phyloP scores from a whole-genome alignment of 2,888 invertebrate species.

The Cosmia trapezina region DNA sequence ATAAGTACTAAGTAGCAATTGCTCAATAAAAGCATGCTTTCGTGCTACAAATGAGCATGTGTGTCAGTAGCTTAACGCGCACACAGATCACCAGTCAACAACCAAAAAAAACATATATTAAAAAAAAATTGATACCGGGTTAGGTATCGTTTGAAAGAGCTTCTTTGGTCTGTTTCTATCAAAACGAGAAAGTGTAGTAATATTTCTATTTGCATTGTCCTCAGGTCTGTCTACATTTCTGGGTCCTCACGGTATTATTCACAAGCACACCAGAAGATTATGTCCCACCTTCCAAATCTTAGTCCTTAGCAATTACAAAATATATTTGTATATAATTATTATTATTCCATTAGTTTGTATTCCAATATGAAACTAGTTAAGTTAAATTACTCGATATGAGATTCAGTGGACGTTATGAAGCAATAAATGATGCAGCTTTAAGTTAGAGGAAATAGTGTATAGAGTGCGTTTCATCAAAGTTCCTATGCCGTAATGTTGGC shows the following conservation, averaged over 20 bases:
- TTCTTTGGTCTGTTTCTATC: too few relatives aligned
- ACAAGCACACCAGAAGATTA: conserved; percentile 92
- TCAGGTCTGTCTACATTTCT: conserved; percentile 94
- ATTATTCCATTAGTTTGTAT: conserved; percentile 53
- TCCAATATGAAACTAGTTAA: conserved; percentile 38
- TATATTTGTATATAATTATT: conserved; percentile 35
- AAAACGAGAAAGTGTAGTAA: too few relatives aligned
- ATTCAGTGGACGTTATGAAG: conserved; percentile 40
- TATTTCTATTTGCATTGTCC: conserved; percentile 29
- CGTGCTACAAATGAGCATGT: too few relatives aligned
- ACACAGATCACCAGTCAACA: too few relatives aligned
- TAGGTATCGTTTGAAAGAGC: too few relatives aligned
- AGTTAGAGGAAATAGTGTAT: conserved; percentile 15
- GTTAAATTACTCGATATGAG: conserved; percentile 43
- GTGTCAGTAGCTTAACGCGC: too few relatives aligned
- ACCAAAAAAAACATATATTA: too few relatives aligned
- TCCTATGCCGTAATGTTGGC: too few relatives aligned
- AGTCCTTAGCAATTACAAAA: conserved; percentile 36
- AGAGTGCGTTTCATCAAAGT: neutral
- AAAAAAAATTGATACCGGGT: too few relatives aligned
- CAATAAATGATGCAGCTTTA: conserved; percentile 54
- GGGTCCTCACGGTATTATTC: conserved; percentile 95
- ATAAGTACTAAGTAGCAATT: too few relatives aligned
- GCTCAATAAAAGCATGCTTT: too few relatives aligned
- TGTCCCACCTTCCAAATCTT: conserved; percentile 71